phyloP scores from a whole-genome alignment of 2,113 vertebrate genomes.

The Tetraodon nigroviridis region DNA sequence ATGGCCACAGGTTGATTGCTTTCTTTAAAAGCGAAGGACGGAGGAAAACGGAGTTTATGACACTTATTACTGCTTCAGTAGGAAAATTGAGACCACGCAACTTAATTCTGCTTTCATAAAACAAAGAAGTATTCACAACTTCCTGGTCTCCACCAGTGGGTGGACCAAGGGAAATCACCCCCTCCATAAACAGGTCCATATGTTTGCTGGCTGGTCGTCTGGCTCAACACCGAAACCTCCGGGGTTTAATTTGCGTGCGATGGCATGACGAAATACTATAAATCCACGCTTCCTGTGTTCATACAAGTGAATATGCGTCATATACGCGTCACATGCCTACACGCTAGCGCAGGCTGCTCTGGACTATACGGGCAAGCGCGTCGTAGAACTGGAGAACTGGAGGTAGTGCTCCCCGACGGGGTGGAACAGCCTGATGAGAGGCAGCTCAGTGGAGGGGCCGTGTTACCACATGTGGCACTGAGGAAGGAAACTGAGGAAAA shows the following conservation, averaged over 20 bases:
- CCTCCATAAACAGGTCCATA: slow-evolving; percentile 23
- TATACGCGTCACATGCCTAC: neutral
- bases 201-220: slow-evolving; percentile 29
- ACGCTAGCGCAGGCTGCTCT: slow-evolving; percentile 13
- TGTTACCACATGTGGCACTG: slow-evolving; percentile 22
- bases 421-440: slow-evolving; percentile 7
- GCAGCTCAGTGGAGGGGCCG: slow-evolving; percentile 1
- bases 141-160: slow-evolving; percentile 3
- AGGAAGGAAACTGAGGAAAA: slow-evolving; percentile 4
- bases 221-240: slow-evolving; percentile 17
- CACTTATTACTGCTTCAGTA: too few relatives aligned
- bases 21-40: neutral
- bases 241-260: slow-evolving; percentile 15
- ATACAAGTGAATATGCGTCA: slow-evolving; percentile 5
- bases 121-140: neutral
- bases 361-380: slow-evolving; percentile 10
- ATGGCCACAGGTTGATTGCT: slow-evolving; percentile 11
- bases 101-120: slow-evolving; percentile 1
- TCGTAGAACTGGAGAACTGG: slow-evolving; percentile 25
- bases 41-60: neutral
- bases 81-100: too few relatives aligned
- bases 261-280: slow-evolving; percentile 19
- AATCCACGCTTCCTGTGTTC: slow-evolving; percentile 6
- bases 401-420: slow-evolving; percentile 13
- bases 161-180: neutral